A percentile compares a stretch with the other conserved stretches of the same genome.
phyloP scores from a whole-genome alignment of 2,797 vertebrate species.

The Decapterus maruadsi region DNA sequence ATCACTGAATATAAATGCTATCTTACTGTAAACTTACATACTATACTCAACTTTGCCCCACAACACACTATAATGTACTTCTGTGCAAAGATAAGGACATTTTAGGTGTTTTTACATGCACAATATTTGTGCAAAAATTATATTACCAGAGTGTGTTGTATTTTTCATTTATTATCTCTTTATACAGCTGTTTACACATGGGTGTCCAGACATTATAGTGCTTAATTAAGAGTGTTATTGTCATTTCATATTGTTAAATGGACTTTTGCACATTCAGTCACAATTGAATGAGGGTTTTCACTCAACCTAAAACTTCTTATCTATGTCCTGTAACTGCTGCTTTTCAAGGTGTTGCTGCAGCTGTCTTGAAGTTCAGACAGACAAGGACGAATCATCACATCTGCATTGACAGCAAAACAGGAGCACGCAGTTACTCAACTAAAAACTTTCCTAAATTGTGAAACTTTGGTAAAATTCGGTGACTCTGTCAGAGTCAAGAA shows the following conservation, averaged over 20 bases:
- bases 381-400: slow-evolving; percentile 20
- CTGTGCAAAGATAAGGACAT: not conserved
- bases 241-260: not conserved
- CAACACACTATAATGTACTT: not conserved
- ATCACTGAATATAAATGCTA: not conserved
- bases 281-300: too few relatives aligned
- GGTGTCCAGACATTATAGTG: not conserved
- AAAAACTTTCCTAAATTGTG: slow-evolving; percentile 45
- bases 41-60: not conserved
- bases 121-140: not conserved
- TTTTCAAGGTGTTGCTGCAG: not conserved
- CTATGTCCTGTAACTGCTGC: too few relatives aligned
- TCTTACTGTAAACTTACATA: not conserved
- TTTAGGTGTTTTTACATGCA: not conserved
- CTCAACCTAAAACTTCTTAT: too few relatives aligned
- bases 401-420: slow-evolving; percentile 1
- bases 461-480: slow-evolving; percentile 52
- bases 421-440: slow-evolving; percentile 31
- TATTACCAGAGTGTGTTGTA: not conserved
- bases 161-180: not conserved
- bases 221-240: not conserved
- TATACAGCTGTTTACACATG: not conserved
- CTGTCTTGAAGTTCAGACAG: slow-evolving; percentile 14
- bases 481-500: slow-evolving; percentile 54
- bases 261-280: too few relatives aligned